A percentile compares a stretch with the other conserved stretches of the same genome.
These are phyloP conservation scores for Panurus biarmicus DNA, from an alignment of 2,113 vertebrate genomes.

Conservation along the genomic window DNA sequence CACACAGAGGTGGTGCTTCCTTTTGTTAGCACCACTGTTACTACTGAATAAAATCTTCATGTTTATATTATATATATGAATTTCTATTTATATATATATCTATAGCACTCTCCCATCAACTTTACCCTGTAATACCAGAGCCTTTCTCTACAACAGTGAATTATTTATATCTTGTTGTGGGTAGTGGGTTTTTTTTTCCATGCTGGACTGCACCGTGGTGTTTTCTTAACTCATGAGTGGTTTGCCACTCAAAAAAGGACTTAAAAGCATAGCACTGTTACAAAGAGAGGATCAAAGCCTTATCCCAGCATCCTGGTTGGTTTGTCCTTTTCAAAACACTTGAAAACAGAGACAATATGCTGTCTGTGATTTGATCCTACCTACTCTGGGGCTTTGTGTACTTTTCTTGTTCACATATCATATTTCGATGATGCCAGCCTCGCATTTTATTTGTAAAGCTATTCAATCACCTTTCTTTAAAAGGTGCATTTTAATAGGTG, in stretches of 20 bases:
- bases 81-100: neutral
- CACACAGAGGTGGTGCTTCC: neutral
- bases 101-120: neutral
- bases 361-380: constrained; percentile 23
- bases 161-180: neutral
- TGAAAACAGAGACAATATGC: constrained; percentile 29
- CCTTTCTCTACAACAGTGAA: neutral
- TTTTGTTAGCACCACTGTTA: neutral
- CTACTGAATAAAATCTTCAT: neutral
- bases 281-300: constrained; percentile 57
- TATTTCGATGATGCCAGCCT: neutral
- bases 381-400: neutral
- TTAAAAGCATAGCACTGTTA: constrained; percentile 26
- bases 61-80: neutral
- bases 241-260: constrained; percentile 20
- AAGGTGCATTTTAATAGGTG: neutral
- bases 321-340: constrained; percentile 48
- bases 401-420: neutral
- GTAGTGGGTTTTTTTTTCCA: neutral
- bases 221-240: constrained; percentile 46
- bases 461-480: neutral
- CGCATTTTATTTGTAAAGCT: neutral
- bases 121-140: neutral
- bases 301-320: constrained; percentile 27
- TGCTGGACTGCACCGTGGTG: neutral